phyloP scores from a whole-genome alignment of 2,888 invertebrate species.

The Epinotia ramella region DNA sequence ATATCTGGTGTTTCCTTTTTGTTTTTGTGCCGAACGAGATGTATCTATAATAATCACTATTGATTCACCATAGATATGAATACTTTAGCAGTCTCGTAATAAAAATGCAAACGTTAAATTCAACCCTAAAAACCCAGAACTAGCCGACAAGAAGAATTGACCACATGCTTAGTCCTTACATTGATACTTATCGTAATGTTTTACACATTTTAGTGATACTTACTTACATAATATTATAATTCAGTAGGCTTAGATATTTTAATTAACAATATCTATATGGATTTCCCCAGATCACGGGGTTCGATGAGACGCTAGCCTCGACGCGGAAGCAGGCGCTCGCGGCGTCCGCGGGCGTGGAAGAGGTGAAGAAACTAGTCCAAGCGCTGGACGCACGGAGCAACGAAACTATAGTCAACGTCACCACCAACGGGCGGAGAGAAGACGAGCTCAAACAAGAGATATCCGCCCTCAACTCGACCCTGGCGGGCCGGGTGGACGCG shows the following conservation, averaged over 20 bases:
- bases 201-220: background rate
- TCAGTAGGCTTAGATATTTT: background rate
- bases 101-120: too few species aligned
- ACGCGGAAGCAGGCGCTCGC: slow-evolving; percentile 75
- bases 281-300: slow-evolving; percentile 81
- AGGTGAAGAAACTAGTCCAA: slow-evolving; percentile 67
- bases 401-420: slow-evolving; percentile 73
- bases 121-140: background rate
- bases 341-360: slow-evolving; percentile 74
- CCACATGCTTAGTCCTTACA: too few species aligned
- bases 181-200: too few species aligned
- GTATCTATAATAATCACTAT: background rate
- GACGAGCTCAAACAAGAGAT: slow-evolving; percentile 66
- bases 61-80: background rate
- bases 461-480: slow-evolving; percentile 65
- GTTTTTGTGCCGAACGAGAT: background rate
- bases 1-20: background rate
- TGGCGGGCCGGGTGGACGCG: slow-evolving; percentile 65
- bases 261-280: background rate
- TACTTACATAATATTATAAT: background rate
- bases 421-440: slow-evolving; percentile 60
- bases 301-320: slow-evolving; percentile 71
- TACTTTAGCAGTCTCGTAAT: background rate
- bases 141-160: too few species aligned
- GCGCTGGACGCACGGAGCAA: slow-evolving; percentile 71